These are phyloP conservation scores for Wasmannia auropunctata DNA, from an alignment of 1,140 invertebrate species.

Conservation along the genomic window DNA sequence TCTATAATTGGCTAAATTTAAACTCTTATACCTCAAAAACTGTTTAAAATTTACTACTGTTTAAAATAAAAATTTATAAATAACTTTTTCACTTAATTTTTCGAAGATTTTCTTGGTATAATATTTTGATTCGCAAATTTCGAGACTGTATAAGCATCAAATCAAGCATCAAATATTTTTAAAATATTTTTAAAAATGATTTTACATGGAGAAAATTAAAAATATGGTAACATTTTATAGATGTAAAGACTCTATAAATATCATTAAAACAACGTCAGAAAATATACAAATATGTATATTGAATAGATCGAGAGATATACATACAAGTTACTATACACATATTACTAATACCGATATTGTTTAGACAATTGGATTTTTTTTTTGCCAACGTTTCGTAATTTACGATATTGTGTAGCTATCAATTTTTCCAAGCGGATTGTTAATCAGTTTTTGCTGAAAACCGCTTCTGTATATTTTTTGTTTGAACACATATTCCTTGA, in stretches of 20 bases:
- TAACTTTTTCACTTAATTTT: too few relatives aligned
- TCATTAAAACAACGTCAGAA: not conserved
- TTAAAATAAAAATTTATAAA: too few relatives aligned
- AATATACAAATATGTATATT: not conserved
- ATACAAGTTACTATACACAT: not conserved
- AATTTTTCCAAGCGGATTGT: not conserved
- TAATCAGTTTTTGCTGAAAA: conserved; percentile 6
- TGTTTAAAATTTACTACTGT: too few relatives aligned
- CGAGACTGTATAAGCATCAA: not conserved
- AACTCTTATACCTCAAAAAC: too few relatives aligned
- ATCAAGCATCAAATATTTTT: not conserved
- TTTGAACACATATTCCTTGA: not conserved
- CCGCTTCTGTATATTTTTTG: not conserved
- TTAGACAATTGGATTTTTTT: conserved; percentile 8
- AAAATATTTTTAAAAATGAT: not conserved
- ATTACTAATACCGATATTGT: not conserved
- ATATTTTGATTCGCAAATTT: too few relatives aligned
- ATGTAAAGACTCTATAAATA: not conserved
- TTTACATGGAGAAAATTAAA: not conserved
- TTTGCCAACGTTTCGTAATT: not conserved
- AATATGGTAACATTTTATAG: not conserved
- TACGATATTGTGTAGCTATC: not conserved
- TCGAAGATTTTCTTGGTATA: too few relatives aligned
- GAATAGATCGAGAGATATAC: too few relatives aligned
- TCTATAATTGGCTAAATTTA: too few relatives aligned